phyloP scores from a whole-genome alignment of 2,888 invertebrate genomes.

The Flexamia atlantica region DNA sequence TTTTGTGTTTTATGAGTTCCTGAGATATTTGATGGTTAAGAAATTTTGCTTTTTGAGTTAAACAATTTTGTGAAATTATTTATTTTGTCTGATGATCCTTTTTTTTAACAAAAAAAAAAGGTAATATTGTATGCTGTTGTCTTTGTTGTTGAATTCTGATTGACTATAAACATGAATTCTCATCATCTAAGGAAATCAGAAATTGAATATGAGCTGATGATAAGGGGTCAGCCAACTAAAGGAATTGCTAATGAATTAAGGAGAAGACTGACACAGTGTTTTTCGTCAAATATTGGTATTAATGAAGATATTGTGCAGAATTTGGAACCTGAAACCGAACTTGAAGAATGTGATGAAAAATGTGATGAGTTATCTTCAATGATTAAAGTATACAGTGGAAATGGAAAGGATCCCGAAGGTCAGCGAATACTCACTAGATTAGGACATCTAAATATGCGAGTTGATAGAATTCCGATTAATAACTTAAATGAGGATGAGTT shows the following conservation, averaged over 20 bases:
- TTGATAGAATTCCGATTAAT: neutral
- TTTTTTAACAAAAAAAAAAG: too few species aligned
- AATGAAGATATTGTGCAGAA: neutral
- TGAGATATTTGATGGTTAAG: too few species aligned
- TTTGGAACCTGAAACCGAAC: neutral
- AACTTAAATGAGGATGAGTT: neutral
- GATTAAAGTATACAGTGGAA: neutral
- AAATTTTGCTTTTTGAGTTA: too few species aligned
- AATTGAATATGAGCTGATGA: neutral
- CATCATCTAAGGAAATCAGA: neutral
- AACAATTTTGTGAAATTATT: too few species aligned
- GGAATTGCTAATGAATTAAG: neutral
- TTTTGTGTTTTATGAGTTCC: too few species aligned
- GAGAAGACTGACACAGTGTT: neutral
- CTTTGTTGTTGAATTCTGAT: too few species aligned
- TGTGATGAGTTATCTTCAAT: neutral
- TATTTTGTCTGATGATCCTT: too few species aligned
- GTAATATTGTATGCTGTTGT: too few species aligned
- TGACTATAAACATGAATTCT: conserved; percentile 11
- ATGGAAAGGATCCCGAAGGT: neutral
- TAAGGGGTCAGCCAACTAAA: neutral
- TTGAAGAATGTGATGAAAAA: conserved; percentile 12
- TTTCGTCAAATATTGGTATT: neutral
- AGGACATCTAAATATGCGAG: neutral
- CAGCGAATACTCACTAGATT: neutral